phyloP scores from a whole-genome alignment of 2,888 invertebrate genomes.

The Tipula confusa region DNA sequence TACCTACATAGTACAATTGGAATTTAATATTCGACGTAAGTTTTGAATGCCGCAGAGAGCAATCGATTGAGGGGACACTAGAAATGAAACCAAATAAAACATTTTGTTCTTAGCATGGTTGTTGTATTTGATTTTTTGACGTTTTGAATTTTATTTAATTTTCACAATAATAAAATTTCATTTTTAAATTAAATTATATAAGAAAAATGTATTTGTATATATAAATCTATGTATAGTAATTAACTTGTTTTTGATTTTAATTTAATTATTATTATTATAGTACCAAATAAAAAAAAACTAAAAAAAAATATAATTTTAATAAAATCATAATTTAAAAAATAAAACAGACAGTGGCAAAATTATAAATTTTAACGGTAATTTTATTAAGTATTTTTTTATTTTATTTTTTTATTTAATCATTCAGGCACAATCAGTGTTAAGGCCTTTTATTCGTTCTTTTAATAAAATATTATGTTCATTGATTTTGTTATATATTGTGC shows the following conservation, averaged over 20 bases:
- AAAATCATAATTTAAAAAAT: too few relatives aligned
- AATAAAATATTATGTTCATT: background rate
- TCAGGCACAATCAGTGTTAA: conserved; percentile 25
- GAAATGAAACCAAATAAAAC: too few relatives aligned
- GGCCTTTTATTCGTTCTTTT: conserved; percentile 7
- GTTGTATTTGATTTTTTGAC: background rate
- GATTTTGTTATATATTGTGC: conserved; percentile 3
- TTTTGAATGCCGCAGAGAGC: too few relatives aligned
- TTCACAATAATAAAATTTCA: background rate
- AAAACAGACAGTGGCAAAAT: background rate
- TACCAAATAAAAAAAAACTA: background rate
- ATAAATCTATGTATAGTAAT: background rate
- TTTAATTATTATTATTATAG: conserved; percentile 20
- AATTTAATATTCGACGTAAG: too few relatives aligned
- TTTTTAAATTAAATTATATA: background rate
- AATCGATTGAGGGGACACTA: too few relatives aligned
- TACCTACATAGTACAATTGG: too few relatives aligned
- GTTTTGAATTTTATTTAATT: background rate
- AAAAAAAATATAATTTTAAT: background rate
- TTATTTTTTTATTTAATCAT: background rate
- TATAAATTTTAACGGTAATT: background rate
- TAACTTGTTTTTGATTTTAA: background rate
- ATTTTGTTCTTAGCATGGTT: conserved; percentile 14
- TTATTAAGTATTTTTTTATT: background rate
- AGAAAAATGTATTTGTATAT: background rate